Evolutionary conservation across 2,888 invertebrate genomes (phyloP).

Genomic region (Rhagium mordax): DNA sequence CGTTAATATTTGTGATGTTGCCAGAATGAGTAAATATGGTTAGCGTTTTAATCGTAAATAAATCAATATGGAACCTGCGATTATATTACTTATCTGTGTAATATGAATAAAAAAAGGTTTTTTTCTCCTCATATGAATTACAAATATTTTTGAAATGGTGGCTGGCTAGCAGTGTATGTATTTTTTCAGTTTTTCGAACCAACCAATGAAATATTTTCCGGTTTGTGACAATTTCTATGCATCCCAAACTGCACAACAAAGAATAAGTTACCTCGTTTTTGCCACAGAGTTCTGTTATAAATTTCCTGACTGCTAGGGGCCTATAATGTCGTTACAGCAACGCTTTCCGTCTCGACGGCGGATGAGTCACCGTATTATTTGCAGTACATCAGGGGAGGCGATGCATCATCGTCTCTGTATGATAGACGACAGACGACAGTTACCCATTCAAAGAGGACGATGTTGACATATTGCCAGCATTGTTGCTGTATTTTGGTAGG

Average conservation of each 20-base stretch:
- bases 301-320: background rate
- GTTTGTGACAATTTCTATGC: background rate
- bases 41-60: too few species aligned
- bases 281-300: background rate
- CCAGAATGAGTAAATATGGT: too few species aligned
- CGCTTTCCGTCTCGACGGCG: slow-evolving; percentile 46
- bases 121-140: too few species aligned
- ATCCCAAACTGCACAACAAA: background rate
- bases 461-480: slow-evolving; percentile 1
- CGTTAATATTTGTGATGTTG: too few species aligned
- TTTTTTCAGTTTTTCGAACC: background rate
- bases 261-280: background rate
- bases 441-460: slow-evolving; percentile 15
- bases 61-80: too few species aligned
- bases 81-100: too few species aligned
- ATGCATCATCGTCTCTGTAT: slow-evolving; percentile 50
- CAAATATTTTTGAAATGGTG: too few species aligned
- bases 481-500: background rate
- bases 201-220: background rate
- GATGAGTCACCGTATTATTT: slow-evolving; percentile 55
- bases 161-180: too few species aligned
- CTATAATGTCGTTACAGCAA: slow-evolving; percentile 14
- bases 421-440: slow-evolving; percentile 14
- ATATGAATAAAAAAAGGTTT: too few species aligned
- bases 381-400: slow-evolving; percentile 44